phyloP scores from a whole-genome alignment of 2,888 invertebrate species.

The Platyscelio sp. region DNA sequence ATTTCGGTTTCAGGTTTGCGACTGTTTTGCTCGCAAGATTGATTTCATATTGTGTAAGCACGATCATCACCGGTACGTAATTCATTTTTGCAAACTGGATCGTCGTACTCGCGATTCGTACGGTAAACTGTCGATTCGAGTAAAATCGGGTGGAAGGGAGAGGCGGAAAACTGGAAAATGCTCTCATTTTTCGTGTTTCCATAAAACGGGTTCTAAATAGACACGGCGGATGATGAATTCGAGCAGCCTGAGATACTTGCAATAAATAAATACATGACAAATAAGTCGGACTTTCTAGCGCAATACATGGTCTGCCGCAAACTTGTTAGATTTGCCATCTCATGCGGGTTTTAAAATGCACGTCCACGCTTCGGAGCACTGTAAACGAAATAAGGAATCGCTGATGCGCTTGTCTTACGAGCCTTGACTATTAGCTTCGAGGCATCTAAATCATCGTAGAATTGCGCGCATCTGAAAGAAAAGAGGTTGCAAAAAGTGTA shows the following conservation, averaged over 20 bases:
- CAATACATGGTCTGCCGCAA: constrained; percentile 17
- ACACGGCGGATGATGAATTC: constrained; percentile 41
- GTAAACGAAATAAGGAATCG: constrained; percentile 35
- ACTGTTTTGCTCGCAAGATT: too few species aligned
- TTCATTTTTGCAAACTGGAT: too few species aligned
- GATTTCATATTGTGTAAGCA: too few species aligned
- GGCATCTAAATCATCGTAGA: constrained; percentile 62
- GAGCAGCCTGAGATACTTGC: constrained; percentile 14
- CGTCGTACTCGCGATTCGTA: too few species aligned
- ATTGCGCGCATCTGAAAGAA: constrained; percentile 54
- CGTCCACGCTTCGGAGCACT: not conserved
- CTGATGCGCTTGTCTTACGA: constrained; percentile 41
- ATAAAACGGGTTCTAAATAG: constrained; percentile 12
- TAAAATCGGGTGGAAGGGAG: too few species aligned
- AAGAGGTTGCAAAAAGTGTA: constrained; percentile 41
- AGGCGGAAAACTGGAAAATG: too few species aligned
- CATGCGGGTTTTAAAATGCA: constrained; percentile 18
- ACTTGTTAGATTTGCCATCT: constrained; percentile 29
- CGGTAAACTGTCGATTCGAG: too few species aligned
- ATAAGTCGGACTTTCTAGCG: constrained; percentile 19
- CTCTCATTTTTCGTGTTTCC: too few species aligned
- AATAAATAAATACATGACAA: constrained; percentile 58
- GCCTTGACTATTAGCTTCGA: constrained; percentile 43
- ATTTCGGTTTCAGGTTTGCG: too few species aligned
- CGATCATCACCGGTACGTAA: too few species aligned